phyloP scores from a whole-genome alignment of 1,140 invertebrate species.

The Harpegnathos saltator region DNA sequence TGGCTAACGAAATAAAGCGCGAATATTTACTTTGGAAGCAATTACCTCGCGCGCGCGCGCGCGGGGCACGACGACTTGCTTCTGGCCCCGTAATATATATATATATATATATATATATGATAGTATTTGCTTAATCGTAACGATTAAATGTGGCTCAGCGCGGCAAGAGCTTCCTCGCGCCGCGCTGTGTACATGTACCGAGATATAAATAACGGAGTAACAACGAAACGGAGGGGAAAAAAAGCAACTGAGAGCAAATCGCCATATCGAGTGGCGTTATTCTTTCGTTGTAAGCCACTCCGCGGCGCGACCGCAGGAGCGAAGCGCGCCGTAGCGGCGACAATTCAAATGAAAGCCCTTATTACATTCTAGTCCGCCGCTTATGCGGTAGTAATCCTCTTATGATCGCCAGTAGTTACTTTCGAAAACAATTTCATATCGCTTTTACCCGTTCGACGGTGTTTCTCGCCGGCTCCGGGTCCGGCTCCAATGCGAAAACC shows the following conservation, averaged over 20 bases:
- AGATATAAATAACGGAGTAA: conserved; percentile 38
- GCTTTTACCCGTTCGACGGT: conserved; percentile 40
- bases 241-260: conserved; percentile 12
- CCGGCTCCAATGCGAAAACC: conserved; percentile 51
- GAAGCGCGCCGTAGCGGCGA: neutral
- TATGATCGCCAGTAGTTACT: conserved; percentile 53
- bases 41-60: too few relatives aligned
- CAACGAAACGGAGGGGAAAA: conserved; percentile 13
- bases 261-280: neutral
- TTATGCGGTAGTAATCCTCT: conserved; percentile 39
- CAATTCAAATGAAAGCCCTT: conserved; percentile 42
- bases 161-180: conserved; percentile 19
- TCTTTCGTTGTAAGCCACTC: conserved; percentile 33
- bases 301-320: neutral
- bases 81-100: neutral
- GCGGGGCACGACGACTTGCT: neutral
- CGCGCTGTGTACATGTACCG: too few relatives aligned
- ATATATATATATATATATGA: too few relatives aligned
- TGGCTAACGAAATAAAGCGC: neutral
- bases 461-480: conserved; percentile 23
- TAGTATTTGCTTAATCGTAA: conserved; percentile 36
- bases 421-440: conserved; percentile 55
- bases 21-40: conserved; percentile 38
- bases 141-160: conserved; percentile 39
- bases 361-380: conserved; percentile 41